These are phyloP conservation scores for Bombyx huttoni DNA, from an alignment of 2,888 invertebrate genomes.

Conservation along the genomic window DNA sequence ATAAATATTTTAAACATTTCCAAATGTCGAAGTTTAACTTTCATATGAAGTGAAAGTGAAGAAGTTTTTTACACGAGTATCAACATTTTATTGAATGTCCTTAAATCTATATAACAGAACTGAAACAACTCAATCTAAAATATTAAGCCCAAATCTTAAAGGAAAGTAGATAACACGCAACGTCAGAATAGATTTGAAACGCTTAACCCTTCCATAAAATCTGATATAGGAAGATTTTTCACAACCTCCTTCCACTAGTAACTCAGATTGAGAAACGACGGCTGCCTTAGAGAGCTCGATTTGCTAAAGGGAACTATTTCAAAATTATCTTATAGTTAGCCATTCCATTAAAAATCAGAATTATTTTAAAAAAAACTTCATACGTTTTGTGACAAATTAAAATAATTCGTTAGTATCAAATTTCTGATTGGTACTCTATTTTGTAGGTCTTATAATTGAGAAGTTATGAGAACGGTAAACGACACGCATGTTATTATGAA, in stretches of 20 bases:
- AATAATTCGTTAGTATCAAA: not conserved
- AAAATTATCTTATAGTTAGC: not conserved
- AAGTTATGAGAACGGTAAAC: conserved; percentile 1
- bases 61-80: no score
- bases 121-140: not conserved
- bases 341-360: not conserved
- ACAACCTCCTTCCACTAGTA: conserved; percentile 18
- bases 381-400: not conserved
- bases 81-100: no score
- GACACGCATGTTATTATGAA: conserved; percentile 1
- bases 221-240: conserved; percentile 17
- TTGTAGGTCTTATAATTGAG: conserved; percentile 25
- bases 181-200: conserved; percentile 9
- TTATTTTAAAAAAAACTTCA: not conserved
- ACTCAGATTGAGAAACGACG: conserved; percentile 32
- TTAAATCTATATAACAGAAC: not conserved
- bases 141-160: conserved; percentile 6
- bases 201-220: conserved; percentile 18
- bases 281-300: conserved; percentile 26
- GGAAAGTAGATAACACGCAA: not conserved
- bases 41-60: no score
- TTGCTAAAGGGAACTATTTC: conserved; percentile 25
- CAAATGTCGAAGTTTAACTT: no score
- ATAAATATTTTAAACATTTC: no score
- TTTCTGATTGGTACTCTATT: not conserved